Conservation (phyloP, 2,888 invertebrate species). For the Gryllus longicercus region DNA sequence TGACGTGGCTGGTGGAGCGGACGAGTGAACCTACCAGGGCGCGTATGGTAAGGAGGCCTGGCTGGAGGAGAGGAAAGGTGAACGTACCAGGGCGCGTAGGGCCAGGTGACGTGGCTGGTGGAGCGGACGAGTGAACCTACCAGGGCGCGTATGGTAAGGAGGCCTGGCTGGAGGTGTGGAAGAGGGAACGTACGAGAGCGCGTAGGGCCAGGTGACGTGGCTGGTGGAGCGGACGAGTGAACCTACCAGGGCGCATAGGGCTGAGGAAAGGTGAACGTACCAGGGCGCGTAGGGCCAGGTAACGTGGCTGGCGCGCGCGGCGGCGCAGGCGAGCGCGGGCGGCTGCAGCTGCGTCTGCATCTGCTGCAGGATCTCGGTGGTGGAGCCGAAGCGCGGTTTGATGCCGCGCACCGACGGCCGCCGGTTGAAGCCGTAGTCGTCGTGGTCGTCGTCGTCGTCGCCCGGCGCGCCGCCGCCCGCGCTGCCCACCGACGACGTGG, state of each 20-base stretch:
- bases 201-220: background rate
- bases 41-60: no score
- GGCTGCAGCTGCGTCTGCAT: slow-evolving; percentile 65
- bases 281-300: slow-evolving; percentile 60
- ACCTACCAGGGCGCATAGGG: background rate
- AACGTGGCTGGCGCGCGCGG: slow-evolving; percentile 45
- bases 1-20: no score
- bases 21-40: no score
- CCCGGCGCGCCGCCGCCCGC: slow-evolving; percentile 47
- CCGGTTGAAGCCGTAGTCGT: slow-evolving; percentile 85
- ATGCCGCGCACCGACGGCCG: slow-evolving; percentile 87
- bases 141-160: no score
- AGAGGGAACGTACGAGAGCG: no score
- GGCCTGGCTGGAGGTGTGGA: no score
- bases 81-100: no score
- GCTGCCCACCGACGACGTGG: slow-evolving; percentile 30
- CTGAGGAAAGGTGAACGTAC: background rate
- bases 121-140: no score
- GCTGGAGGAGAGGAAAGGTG: no score
- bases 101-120: no score
- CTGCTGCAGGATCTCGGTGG: slow-evolving; percentile 75
- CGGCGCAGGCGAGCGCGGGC: slow-evolving; percentile 42
- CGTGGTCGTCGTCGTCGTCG: slow-evolving; percentile 71
- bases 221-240: background rate
- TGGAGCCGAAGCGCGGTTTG: slow-evolving; percentile 79